Evolutionary conservation across 1,140 invertebrate genomes (phyloP).

Genomic region (Drosophila cardini): DNA sequence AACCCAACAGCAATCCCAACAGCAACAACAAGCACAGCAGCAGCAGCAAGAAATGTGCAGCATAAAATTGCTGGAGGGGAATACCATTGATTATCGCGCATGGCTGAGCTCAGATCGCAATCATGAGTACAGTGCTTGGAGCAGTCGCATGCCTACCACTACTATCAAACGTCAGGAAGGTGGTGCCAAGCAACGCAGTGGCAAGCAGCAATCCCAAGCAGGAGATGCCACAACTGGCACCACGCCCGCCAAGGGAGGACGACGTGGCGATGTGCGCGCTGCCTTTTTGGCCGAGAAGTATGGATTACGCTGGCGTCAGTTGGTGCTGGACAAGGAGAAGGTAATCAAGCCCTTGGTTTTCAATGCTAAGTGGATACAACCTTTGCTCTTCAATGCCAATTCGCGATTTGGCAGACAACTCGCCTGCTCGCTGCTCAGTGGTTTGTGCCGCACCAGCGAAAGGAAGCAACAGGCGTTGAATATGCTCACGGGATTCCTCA

Average conservation of each 20-base stretch:
- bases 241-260: conserved; percentile 36
- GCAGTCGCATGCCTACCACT: conserved; percentile 72
- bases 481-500: conserved; percentile 94
- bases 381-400: conserved; percentile 95
- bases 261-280: conserved; percentile 84
- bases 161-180: conserved; percentile 29
- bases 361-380: conserved; percentile 92
- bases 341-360: conserved; percentile 67
- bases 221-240: not conserved
- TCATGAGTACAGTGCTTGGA: conserved; percentile 90
- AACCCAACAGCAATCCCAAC: conserved; percentile 85
- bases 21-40: conserved; percentile 86
- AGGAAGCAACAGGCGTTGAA: conserved; percentile 89
- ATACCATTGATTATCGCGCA: conserved; percentile 90
- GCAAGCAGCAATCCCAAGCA: conserved; percentile 31
- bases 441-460: conserved; percentile 87
- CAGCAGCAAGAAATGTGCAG: conserved; percentile 76
- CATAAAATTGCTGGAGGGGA: conserved; percentile 87
- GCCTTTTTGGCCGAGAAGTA: conserved; percentile 92
- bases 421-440: conserved; percentile 94
- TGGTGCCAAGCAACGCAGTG: conserved; percentile 5
- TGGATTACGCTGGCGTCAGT: conserved; percentile 87
- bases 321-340: conserved; percentile 67
- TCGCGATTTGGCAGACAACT: conserved; percentile 94
- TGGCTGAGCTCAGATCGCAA: conserved; percentile 91